A percentile compares a stretch with the other conserved stretches of the same genome.
phyloP scores from a whole-genome alignment of 2,113 vertebrate species.

The Coptodon rendalli region DNA sequence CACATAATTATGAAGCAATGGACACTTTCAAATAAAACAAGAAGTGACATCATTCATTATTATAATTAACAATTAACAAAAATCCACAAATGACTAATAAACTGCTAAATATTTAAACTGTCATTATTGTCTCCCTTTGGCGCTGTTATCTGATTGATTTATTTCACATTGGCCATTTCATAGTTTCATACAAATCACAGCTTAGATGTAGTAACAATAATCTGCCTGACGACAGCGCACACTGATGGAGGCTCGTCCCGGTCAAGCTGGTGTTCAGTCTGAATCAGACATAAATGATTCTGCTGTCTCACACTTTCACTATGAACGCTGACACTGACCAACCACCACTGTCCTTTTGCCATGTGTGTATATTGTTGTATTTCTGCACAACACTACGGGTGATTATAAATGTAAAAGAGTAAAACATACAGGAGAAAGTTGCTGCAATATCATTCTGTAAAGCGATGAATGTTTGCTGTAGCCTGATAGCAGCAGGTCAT shows the following conservation, averaged over 20 bases:
- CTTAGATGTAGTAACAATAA: background rate
- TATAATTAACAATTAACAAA: background rate
- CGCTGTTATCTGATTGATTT: rapidly evolving
- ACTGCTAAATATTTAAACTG: background rate
- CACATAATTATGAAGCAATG: background rate
- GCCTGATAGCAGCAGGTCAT: background rate
- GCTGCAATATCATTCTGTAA: background rate
- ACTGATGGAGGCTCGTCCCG: background rate
- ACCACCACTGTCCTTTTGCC: background rate
- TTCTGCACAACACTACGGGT: background rate
- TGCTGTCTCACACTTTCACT: background rate
- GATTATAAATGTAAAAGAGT: background rate
- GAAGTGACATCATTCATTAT: background rate
- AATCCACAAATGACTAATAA: background rate
- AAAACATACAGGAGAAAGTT: background rate
- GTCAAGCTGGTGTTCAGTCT: background rate
- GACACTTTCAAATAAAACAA: background rate
- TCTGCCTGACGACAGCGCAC: background rate
- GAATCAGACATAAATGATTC: rapidly evolving
- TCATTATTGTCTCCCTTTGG: background rate
- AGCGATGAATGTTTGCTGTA: background rate
- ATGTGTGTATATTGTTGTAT: background rate
- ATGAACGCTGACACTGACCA: rapidly evolving
- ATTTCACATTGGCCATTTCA: background rate
- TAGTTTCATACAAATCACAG: background rate